Evolutionary conservation across 1,140 invertebrate genomes (phyloP).

Genomic region (Tetragonula clypearis): DNA sequence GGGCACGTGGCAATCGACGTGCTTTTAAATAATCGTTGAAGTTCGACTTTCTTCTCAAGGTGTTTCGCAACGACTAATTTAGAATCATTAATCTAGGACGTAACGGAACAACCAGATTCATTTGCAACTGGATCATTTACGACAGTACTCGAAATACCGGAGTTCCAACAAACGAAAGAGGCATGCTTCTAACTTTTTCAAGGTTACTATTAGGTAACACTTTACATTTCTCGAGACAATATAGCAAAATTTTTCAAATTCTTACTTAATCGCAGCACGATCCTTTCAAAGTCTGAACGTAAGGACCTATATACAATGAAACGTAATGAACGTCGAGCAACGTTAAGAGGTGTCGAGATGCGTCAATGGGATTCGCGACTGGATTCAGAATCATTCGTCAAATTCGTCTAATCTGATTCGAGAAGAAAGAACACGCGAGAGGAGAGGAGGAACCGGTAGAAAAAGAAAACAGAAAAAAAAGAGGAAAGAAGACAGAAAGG

Average conservation of each 20-base stretch:
- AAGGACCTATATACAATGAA: neutral
- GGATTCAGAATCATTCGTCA: neutral
- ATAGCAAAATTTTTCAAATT: neutral
- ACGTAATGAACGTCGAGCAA: neutral
- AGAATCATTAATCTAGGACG: neutral
- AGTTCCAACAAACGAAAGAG: neutral
- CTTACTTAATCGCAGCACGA: neutral
- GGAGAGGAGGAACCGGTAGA: neutral
- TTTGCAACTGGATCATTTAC: conserved; percentile 5
- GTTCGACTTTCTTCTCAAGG: neutral
- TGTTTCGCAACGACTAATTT: neutral
- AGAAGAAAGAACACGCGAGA: neutral
- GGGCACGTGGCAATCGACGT: neutral
- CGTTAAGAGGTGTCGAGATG: too few species aligned
- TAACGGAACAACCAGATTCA: neutral
- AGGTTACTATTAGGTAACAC: neutral
- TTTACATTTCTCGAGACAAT: neutral
- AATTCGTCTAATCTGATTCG: neutral
- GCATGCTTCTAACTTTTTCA: neutral
- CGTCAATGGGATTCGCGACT: neutral
- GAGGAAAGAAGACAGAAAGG: neutral
- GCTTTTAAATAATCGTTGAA: neutral
- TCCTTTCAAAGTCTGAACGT: neutral
- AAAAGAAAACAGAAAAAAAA: neutral
- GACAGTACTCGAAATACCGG: neutral